A percentile compares a stretch with the other conserved stretches of the same genome.
Evolutionary conservation across 1,140 invertebrate species (phyloP).

Genomic region (Lerema accius): DNA sequence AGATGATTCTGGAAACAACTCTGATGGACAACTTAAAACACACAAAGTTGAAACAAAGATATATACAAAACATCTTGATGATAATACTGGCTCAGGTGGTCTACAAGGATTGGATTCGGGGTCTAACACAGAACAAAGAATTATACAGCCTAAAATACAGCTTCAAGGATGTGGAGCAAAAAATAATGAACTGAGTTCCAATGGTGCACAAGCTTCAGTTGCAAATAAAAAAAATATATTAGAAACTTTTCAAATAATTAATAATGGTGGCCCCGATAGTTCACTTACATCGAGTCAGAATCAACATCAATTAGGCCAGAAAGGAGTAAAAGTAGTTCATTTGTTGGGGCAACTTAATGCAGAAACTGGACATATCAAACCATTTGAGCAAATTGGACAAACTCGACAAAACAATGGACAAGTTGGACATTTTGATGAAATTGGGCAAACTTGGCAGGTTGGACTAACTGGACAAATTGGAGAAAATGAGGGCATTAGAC

Average conservation of each 20-base stretch:
- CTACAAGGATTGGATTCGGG: not conserved
- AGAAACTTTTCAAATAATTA: not conserved
- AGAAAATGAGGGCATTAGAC: too few relatives aligned
- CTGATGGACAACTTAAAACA: not conserved
- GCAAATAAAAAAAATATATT: not conserved
- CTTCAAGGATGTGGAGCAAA: not conserved
- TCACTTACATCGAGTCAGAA: too few relatives aligned
- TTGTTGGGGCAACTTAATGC: too few relatives aligned
- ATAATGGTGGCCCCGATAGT: not conserved
- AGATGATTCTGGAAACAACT: not conserved
- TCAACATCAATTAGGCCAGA: too few relatives aligned
- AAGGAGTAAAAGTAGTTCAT: too few relatives aligned
- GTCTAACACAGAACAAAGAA: not conserved
- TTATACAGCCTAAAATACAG: not conserved
- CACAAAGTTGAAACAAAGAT: not conserved
- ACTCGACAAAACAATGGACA: too few relatives aligned
- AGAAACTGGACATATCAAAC: too few relatives aligned
- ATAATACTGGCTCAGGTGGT: not conserved
- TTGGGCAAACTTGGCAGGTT: too few relatives aligned
- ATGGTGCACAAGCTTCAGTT: not conserved
- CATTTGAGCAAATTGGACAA: too few relatives aligned
- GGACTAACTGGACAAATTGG: too few relatives aligned
- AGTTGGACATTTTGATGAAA: too few relatives aligned
- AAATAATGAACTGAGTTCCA: not conserved
- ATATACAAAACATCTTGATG: not conserved